phyloP scores from a whole-genome alignment of 2,888 invertebrate genomes.

The Plebejus argus region DNA sequence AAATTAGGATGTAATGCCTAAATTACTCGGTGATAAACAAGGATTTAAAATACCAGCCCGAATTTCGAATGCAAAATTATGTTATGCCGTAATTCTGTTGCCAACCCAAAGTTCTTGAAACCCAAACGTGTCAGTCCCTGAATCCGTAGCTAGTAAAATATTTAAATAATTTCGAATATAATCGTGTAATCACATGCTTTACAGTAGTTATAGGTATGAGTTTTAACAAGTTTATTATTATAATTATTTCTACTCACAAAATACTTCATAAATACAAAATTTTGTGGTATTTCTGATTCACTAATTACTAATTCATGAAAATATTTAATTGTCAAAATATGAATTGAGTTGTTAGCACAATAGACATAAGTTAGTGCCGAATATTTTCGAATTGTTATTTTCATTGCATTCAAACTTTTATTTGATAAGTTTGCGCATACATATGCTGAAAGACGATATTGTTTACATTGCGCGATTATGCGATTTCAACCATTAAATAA shows the following conservation, averaged over 20 bases:
- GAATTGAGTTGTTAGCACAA: neutral
- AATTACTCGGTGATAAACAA: slow-evolving; percentile 12
- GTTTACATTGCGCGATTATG: neutral
- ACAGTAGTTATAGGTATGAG: too few relatives aligned
- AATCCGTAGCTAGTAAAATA: neutral
- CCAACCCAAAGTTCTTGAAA: neutral
- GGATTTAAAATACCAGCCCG: neutral
- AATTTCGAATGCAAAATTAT: slow-evolving; percentile 20
- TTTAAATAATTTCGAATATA: neutral
- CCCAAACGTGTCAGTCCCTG: neutral
- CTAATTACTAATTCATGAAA: neutral
- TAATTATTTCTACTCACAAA: too few relatives aligned
- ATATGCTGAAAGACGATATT: neutral
- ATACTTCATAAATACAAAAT: neutral
- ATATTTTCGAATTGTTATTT: neutral
- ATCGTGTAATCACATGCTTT: too few relatives aligned
- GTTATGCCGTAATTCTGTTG: neutral
- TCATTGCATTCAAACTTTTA: neutral
- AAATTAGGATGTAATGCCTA: neutral
- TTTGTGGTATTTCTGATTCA: neutral
- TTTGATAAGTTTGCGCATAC: neutral
- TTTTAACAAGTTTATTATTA: too few relatives aligned
- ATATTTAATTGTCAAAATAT: neutral
- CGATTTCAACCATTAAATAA: neutral
- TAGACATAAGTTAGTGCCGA: too few relatives aligned